phyloP scores from a whole-genome alignment of 2,888 invertebrate species.

The Clostera curtula region DNA sequence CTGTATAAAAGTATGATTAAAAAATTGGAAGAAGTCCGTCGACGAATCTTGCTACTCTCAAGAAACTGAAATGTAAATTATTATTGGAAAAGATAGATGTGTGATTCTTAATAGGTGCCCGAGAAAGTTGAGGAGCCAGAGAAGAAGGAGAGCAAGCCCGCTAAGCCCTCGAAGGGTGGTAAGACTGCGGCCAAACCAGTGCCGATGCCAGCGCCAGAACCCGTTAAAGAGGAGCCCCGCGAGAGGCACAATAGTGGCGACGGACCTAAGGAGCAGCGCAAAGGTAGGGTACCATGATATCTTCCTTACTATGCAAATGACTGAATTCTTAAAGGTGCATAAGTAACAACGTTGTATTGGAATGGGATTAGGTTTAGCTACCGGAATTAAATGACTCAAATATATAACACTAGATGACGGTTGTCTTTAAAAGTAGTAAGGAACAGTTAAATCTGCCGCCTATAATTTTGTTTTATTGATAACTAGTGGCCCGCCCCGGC shows the following conservation, averaged over 20 bases:
- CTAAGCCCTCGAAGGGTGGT: constrained; percentile 34
- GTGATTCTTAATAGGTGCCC: constrained; percentile 23
- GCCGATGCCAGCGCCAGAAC: constrained; percentile 29
- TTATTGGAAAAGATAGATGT: constrained; percentile 3
- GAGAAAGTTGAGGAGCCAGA: constrained; percentile 59
- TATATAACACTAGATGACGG: too few relatives aligned
- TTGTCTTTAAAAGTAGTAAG: too few relatives aligned
- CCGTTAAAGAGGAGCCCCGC: constrained; percentile 42
- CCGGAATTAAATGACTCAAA: too few relatives aligned
- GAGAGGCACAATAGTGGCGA: constrained; percentile 47
- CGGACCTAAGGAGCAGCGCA: constrained; percentile 59
- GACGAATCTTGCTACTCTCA: too few relatives aligned
- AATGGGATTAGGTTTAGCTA: too few relatives aligned
- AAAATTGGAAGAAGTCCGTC: too few relatives aligned
- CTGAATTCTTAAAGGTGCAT: constrained; percentile 6
- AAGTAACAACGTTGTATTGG: background rate
- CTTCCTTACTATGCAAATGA: constrained; percentile 4
- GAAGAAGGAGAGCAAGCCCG: constrained; percentile 42
- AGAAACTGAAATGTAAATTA: constrained; percentile 1
- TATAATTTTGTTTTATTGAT: too few relatives aligned
- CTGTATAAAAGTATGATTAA: too few relatives aligned
- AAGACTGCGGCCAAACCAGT: constrained; percentile 29
- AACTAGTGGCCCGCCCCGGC: too few relatives aligned
- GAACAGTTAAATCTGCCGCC: too few relatives aligned
- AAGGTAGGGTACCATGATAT: constrained; percentile 35